A percentile compares a stretch with the other conserved stretches of the same genome.
Conservation (phyloP, 2,888 invertebrate genomes). For the Lycocerus yunnanus region DNA sequence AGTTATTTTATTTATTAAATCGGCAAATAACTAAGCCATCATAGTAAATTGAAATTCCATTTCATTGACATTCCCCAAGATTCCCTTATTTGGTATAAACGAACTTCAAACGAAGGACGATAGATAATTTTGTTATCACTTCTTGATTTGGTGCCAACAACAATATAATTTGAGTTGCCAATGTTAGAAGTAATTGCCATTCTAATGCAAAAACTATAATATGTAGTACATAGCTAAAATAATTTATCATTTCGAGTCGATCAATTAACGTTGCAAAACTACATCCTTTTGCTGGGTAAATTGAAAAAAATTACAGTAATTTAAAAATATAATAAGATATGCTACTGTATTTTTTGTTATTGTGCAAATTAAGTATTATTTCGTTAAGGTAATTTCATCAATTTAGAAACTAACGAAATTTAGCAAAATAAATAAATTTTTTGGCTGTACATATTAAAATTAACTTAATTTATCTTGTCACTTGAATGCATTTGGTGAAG, state of each 20-base stretch:
- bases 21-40: constrained; percentile 32
- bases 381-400: background rate
- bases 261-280: background rate
- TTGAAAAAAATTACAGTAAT: background rate
- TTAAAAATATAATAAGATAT: background rate
- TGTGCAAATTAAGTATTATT: background rate
- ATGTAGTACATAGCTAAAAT: too few relatives aligned
- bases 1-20: constrained; percentile 34
- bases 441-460: background rate
- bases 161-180: background rate
- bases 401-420: background rate
- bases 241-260: background rate
- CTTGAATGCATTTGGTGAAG: background rate
- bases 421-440: background rate
- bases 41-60: constrained; percentile 33
- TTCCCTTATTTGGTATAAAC: constrained; percentile 17
- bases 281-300: background rate
- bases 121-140: constrained; percentile 4
- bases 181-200: background rate
- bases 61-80: constrained; percentile 14
- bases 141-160: background rate
- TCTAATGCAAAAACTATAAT: background rate
- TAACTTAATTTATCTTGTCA: background rate
- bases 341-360: background rate
- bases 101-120: constrained; percentile 16